Percentiles rank a stretch among this genome's conserved stretches.
Evolutionary conservation across 2,888 invertebrate species (phyloP).

Genomic region (Automeris io): DNA sequence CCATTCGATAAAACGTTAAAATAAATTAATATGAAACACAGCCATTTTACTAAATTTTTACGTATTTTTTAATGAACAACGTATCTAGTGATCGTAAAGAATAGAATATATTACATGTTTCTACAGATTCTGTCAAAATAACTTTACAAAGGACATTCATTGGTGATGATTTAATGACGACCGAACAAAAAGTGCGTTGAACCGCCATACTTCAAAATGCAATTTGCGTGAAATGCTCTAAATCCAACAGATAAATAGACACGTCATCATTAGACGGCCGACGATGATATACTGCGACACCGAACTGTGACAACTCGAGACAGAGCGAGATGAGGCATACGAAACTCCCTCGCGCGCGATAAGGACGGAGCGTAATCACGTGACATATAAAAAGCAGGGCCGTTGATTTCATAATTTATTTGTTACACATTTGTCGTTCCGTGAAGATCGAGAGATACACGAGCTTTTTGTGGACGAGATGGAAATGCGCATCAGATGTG

Average conservation of each 20-base stretch:
- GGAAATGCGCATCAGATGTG: conserved; percentile 71
- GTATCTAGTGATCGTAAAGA: no score
- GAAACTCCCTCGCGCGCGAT: conserved; percentile 26
- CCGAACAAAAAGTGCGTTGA: conserved; percentile 43
- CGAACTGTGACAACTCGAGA: conserved; percentile 48
- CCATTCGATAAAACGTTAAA: no score
- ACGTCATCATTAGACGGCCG: conserved; percentile 62
- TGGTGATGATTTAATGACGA: conserved; percentile 20
- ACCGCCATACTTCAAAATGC: conserved; percentile 50
- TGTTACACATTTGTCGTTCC: conserved; percentile 77
- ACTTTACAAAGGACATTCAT: conserved; percentile 3
- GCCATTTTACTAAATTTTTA: no score
- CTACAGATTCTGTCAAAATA: background rate
- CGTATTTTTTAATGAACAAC: no score
- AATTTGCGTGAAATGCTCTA: conserved; percentile 51
- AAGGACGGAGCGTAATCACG: conserved; percentile 36
- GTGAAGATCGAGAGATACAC: conserved; percentile 75
- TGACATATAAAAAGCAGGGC: conserved; percentile 64
- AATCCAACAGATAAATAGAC: conserved; percentile 57
- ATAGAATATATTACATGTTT: no score
- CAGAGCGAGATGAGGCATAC: conserved; percentile 37
- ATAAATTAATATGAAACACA: no score
- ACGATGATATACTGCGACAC: conserved; percentile 62
- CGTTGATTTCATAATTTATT: conserved; percentile 77
- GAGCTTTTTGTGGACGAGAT: conserved; percentile 68